Evolutionary conservation across 1,140 invertebrate genomes (phyloP).

Genomic region (Caenorhabditis tropicalis): DNA sequence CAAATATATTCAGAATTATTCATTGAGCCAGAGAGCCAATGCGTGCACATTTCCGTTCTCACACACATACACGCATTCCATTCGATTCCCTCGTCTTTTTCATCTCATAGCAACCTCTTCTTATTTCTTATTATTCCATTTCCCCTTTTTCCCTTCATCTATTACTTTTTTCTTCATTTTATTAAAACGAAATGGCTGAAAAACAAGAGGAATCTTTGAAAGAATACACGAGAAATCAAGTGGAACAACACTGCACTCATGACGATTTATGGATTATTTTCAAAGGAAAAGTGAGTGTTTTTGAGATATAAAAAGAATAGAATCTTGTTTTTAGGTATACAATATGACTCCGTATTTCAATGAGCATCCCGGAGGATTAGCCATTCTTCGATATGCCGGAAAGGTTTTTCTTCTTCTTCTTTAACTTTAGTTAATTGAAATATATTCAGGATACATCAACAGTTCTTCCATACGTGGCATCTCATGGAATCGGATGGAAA

Average conservation of each 20-base stretch:
- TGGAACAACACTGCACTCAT: constrained; percentile 42
- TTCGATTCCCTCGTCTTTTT: neutral
- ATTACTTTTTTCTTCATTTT: neutral
- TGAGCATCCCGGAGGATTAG: constrained; percentile 37
- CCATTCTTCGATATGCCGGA: constrained; percentile 46
- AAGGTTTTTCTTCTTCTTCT: neutral
- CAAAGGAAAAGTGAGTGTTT: neutral
- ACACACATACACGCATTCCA: neutral
- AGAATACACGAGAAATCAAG: constrained; percentile 46
- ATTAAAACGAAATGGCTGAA: neutral
- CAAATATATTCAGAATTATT: constrained; percentile 24
- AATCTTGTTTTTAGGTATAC: constrained; percentile 4
- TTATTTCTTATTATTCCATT: neutral
- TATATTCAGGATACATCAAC: constrained; percentile 12
- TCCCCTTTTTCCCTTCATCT: neutral
- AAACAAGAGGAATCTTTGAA: neutral
- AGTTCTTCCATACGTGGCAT: constrained; percentile 6
- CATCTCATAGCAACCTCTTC: constrained; percentile 8
- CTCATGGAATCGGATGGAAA: constrained; percentile 24
- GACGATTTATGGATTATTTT: constrained; percentile 46
- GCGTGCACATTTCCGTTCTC: constrained; percentile 2
- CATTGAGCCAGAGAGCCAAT: neutral
- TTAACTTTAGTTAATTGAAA: neutral
- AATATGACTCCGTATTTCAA: constrained; percentile 49
- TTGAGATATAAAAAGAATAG: neutral